A percentile compares a stretch with the other conserved stretches of the same genome.
phyloP scores from a whole-genome alignment of 2,797 vertebrate genomes.

The Pangasius mekongensis region DNA sequence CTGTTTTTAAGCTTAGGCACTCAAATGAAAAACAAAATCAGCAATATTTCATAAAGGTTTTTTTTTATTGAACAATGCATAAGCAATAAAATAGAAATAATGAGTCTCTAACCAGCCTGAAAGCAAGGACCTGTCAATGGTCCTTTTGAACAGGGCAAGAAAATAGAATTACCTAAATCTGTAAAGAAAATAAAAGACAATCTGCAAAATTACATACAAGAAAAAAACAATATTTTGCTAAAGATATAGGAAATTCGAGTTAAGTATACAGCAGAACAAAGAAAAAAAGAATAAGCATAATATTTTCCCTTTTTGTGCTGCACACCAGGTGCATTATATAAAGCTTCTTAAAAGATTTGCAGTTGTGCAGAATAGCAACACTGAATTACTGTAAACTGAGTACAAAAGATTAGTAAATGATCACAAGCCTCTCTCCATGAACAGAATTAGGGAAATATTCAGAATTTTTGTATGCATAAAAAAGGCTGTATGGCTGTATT shows the following conservation, averaged over 20 bases:
- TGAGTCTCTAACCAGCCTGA: slow-evolving; percentile 62
- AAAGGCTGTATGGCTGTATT: slow-evolving; percentile 47
- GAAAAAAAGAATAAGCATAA: slow-evolving; percentile 54
- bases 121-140: slow-evolving; percentile 57
- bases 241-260: slow-evolving; percentile 53
- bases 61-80: slow-evolving; percentile 66
- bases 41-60: slow-evolving; percentile 35
- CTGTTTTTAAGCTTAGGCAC: no score
- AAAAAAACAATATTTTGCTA: slow-evolving; percentile 3
- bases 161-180: slow-evolving; percentile 57
- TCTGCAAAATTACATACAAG: slow-evolving; percentile 59
- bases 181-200: slow-evolving; percentile 52
- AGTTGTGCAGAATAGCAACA: slow-evolving; percentile 57
- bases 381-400: slow-evolving; percentile 66
- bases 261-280: slow-evolving; percentile 55
- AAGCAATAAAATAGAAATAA: slow-evolving; percentile 59
- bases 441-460: slow-evolving; percentile 58
- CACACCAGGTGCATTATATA: slow-evolving; percentile 81
- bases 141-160: slow-evolving; percentile 58
- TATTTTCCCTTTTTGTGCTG: slow-evolving; percentile 65
- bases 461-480: slow-evolving; percentile 36
- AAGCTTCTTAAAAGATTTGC: slow-evolving; percentile 67
- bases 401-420: slow-evolving; percentile 60
- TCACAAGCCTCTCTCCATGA: slow-evolving; percentile 77
- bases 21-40: slow-evolving; percentile 23